Conservation (phyloP, 92 coral and sea anemone genomes). For the Paramuricea clavata region DNA sequence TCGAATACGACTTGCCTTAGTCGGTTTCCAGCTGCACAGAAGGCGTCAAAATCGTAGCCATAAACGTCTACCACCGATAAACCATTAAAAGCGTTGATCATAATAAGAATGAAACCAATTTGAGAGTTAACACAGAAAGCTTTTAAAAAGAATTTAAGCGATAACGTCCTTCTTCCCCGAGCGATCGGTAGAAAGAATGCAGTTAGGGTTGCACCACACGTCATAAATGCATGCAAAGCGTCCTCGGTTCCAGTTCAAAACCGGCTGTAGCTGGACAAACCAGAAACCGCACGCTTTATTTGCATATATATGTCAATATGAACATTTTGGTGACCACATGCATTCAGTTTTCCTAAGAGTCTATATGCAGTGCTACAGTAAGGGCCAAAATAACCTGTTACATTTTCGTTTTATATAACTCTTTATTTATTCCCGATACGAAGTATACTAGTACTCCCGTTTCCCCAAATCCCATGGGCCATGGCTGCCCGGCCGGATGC, state of each 20-base stretch:
- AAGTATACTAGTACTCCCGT: too few species aligned
- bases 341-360: too few species aligned
- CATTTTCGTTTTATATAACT: too few species aligned
- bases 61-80: constrained; percentile 48
- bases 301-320: background rate
- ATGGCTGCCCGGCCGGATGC: too few species aligned
- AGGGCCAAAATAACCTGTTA: too few species aligned
- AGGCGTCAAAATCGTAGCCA: constrained; percentile 40
- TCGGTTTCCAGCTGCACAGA: constrained; percentile 74
- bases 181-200: constrained; percentile 18
- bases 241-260: background rate
- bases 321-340: background rate
- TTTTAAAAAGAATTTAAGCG: background rate
- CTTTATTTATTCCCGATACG: too few species aligned
- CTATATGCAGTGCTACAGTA: too few species aligned
- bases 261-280: background rate
- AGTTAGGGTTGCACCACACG: constrained; percentile 5
- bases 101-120: constrained; percentile 41
- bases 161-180: background rate
- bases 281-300: constrained; percentile 9
- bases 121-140: constrained; percentile 24
- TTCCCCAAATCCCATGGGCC: too few species aligned
- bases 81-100: constrained; percentile 52
- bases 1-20: constrained; percentile 83
- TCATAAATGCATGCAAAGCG: background rate